Evolutionary conservation across 2,797 vertebrate genomes (phyloP).

Genomic region (Lophius americanus): DNA sequence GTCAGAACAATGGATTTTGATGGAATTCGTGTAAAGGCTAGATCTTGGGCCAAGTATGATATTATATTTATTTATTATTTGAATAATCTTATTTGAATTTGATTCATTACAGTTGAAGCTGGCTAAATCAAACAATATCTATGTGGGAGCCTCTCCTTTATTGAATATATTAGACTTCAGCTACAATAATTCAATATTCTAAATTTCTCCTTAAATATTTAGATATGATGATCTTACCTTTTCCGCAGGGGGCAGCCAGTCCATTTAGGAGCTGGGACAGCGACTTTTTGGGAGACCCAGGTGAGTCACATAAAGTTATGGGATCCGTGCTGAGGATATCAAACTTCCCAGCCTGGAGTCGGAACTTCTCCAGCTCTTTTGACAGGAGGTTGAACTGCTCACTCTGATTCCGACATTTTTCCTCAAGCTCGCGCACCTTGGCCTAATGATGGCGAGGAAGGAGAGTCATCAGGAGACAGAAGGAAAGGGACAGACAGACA

Average conservation of each 20-base stretch:
- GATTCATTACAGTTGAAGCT: too few relatives aligned
- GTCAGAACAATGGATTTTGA: too few relatives aligned
- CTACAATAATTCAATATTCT: too few relatives aligned
- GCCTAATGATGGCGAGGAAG: conserved; percentile 79
- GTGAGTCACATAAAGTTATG: conserved; percentile 77
- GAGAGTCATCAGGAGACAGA: conserved; percentile 24
- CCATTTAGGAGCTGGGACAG: conserved; percentile 91
- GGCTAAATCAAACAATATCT: too few relatives aligned
- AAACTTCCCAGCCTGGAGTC: conserved; percentile 90
- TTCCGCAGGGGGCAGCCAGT: conserved; percentile 87
- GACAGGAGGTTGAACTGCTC: conserved; percentile 98
- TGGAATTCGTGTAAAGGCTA: too few relatives aligned
- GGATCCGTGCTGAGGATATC: conserved; percentile 87
- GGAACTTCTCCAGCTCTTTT: conserved; percentile 93
- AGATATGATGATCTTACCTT: conserved; percentile 80
- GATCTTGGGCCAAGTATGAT: too few relatives aligned
- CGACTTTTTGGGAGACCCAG: conserved; percentile 86
- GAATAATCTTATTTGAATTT: too few relatives aligned
- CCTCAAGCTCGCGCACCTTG: conserved; percentile 97
- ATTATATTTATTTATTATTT: too few relatives aligned
- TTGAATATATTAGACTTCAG: too few relatives aligned
- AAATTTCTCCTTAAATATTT: too few relatives aligned
- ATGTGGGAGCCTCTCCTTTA: too few relatives aligned
- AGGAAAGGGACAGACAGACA: neutral
- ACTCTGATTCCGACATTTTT: conserved; percentile 95